Evolutionary conservation across 2,888 invertebrate species (phyloP).

Genomic region (Papilio protenor): DNA sequence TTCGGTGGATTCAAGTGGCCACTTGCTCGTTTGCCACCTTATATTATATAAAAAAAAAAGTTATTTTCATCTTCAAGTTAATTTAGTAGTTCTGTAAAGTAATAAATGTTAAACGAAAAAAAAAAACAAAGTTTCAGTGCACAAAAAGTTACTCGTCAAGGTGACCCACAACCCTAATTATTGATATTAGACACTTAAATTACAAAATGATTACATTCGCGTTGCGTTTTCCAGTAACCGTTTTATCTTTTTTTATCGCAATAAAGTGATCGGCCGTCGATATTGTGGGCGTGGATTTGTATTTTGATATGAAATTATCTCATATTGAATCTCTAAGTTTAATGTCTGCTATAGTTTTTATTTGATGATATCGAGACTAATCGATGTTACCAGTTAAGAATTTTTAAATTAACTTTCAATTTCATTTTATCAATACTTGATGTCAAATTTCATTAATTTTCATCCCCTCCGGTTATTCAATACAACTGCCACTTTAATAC

Average conservation of each 20-base stretch:
- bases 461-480: neutral
- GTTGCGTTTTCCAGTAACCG: conserved; percentile 65
- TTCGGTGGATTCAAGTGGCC: too few relatives aligned
- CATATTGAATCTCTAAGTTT: conserved; percentile 45
- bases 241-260: conserved; percentile 48
- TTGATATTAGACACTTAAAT: conserved; percentile 70
- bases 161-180: conserved; percentile 49
- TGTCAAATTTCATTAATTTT: too few relatives aligned
- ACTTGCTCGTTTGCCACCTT: too few relatives aligned
- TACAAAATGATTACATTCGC: conserved; percentile 66
- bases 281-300: conserved; percentile 56
- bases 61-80: too few relatives aligned
- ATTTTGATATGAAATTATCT: conserved; percentile 54
- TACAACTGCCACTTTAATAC: neutral
- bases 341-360: conserved; percentile 41
- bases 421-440: neutral
- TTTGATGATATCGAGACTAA: conserved; percentile 7
- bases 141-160: conserved; percentile 34
- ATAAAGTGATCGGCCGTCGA: conserved; percentile 57
- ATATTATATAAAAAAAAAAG: too few relatives aligned
- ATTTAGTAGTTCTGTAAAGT: too few relatives aligned
- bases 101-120: neutral
- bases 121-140: neutral
- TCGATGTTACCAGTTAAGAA: conserved; percentile 19
- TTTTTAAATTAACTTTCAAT: conserved; percentile 1